Base-by-base conservation (phyloP, 92 coral and sea anemone species). In the Meandrina meandrites region DNA sequence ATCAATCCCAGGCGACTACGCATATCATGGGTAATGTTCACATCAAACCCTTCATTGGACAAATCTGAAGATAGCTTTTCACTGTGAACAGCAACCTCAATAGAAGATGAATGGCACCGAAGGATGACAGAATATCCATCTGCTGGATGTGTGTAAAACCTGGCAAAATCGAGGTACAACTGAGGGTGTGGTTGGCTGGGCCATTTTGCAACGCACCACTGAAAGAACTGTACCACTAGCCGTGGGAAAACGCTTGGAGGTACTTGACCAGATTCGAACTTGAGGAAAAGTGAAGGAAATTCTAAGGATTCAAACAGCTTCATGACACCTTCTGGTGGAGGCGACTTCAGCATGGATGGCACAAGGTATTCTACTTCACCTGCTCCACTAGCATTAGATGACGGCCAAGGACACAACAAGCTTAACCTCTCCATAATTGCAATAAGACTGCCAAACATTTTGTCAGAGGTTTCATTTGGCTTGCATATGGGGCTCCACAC, bases 301-400 rank as follows among this genome's bases (percentile, higher is more conserved):
- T 50, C 27, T 12, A 78, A 69, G 45, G 86, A 56, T 35, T 36
- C 48, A 69, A 83, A 30, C 42, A 56, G 35, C 28, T 56, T 22
- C 18, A 6, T 16, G 18, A 72, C 51, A 4, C 57, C 89, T 37
- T 75, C 35, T 12, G 83, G 34, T 15, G 89, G 89, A 15, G 73
- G 84, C 18, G 90, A 90, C 92, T 34, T 88, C 22, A 83, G 51
- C 94, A 88, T 88, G 76, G 84, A 71, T 34, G 94, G 92, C 34
- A 83, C 92, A 42, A 89, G 48, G 47, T 70, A 92, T n/a, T n/a
- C n/a, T n/a, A n/a, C n/a, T 30, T 8, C 15, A n/a, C 31, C 2
- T 5, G 31, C 27, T 24, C 48, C 51, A 71, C 40, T 81, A 31
- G 81, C 35, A 58, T 68, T 64, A 27, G 86, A 75, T n/a, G 80